phyloP scores from a whole-genome alignment of 2,797 vertebrate species.

The Sebastes wilsoni region DNA sequence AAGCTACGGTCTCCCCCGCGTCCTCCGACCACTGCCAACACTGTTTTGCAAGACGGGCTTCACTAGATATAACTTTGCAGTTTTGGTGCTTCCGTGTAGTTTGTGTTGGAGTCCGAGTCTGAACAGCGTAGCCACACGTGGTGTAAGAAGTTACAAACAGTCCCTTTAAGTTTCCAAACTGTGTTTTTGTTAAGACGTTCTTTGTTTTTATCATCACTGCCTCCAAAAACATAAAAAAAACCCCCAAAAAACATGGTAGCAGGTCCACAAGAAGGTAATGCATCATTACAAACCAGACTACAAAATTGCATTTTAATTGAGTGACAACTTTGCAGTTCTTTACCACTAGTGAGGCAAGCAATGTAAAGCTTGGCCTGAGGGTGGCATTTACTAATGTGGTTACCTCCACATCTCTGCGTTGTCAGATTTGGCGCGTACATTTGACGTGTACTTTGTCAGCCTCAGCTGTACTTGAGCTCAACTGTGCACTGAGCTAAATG shows the following conservation, averaged over 20 bases:
- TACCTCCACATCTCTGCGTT: not conserved
- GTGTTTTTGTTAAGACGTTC: constrained; percentile 6
- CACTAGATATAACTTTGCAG: no score
- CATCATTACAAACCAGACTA: not conserved
- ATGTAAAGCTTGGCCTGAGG: not conserved
- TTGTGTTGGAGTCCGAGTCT: no score
- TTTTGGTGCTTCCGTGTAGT: no score
- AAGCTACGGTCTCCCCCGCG: no score
- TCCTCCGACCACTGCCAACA: no score
- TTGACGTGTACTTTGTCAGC: not conserved
- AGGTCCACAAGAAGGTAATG: not conserved
- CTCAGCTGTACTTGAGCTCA: not conserved
- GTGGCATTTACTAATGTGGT: not conserved
- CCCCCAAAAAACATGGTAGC: not conserved
- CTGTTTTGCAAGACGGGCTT: no score
- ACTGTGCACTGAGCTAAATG: not conserved
- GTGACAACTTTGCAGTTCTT: not conserved
- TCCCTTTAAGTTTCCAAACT: not conserved
- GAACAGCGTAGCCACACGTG: no score
- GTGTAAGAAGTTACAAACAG: no score
- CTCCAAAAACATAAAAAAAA: not conserved
- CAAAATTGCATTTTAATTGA: not conserved
- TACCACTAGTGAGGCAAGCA: not conserved
- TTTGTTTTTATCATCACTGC: not conserved
- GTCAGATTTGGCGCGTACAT: not conserved